Conservation (phyloP, 2,797 vertebrate species). For the Diplodus sargus region DNA sequence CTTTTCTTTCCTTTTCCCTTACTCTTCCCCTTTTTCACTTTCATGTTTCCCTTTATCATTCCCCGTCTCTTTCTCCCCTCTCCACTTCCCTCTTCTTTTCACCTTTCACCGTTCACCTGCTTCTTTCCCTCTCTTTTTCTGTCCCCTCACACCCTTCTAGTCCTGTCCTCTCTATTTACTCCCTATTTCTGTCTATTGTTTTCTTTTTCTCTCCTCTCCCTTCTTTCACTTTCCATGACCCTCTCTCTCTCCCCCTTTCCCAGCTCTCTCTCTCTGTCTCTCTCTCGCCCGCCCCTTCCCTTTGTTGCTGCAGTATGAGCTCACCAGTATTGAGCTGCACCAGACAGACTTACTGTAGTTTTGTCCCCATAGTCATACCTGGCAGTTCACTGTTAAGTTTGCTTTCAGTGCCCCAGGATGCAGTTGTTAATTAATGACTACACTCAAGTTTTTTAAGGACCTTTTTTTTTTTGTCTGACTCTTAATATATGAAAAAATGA, state of each 20-base stretch:
- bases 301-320: conserved; percentile 77
- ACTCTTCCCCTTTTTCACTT: background rate
- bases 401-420: conserved; percentile 4
- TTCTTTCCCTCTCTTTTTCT: conserved; percentile 23
- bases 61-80: background rate
- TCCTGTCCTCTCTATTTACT: background rate
- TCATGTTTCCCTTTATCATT: conserved; percentile 27
- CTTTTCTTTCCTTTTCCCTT: conserved; percentile 6
- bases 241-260: background rate
- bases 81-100: conserved; percentile 2
- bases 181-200: conserved; percentile 11
- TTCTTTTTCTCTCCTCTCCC: conserved; percentile 28
- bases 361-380: conserved; percentile 51
- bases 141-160: background rate
- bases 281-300: conserved; percentile 41
- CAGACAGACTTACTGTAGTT: conserved; percentile 48
- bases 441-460: background rate
- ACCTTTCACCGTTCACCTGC: background rate
- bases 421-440: background rate
- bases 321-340: conserved; percentile 64
- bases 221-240: conserved; percentile 27
- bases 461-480: background rate
- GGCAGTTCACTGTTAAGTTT: conserved; percentile 29
- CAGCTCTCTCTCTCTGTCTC: background rate
- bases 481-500: background rate